Percentiles rank a stretch among this genome's conserved stretches.
Evolutionary conservation across 2,797 vertebrate genomes (phyloP).

Genomic region (Sternotherus odoratus): DNA sequence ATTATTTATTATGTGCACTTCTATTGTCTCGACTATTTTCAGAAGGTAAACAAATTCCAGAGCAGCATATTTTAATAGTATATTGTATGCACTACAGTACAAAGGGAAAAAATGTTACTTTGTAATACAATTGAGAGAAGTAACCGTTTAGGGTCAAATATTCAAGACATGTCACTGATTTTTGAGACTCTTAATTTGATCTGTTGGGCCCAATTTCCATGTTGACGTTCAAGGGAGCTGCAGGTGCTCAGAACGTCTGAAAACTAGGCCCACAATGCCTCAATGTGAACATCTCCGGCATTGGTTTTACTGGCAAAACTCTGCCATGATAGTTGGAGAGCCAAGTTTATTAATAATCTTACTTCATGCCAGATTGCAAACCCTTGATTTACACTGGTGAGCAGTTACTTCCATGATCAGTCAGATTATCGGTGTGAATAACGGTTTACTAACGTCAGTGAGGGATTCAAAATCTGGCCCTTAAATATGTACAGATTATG

Average conservation of each 20-base stretch:
- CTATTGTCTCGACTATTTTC: neutral
- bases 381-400: neutral
- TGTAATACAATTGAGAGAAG: neutral
- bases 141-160: neutral
- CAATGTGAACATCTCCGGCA: neutral
- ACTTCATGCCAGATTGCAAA: neutral
- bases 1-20: neutral
- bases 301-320: neutral
- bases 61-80: neutral
- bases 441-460: neutral
- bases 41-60: neutral
- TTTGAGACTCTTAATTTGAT: neutral
- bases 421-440: neutral
- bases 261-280: neutral
- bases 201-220: accelerated
- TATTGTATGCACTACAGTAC: neutral
- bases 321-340: neutral
- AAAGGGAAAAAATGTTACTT: slow-evolving; percentile 1
- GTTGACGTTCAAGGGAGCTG: neutral
- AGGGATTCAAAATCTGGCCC: too few relatives aligned
- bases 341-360: neutral
- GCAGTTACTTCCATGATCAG: neutral
- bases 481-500: neutral
- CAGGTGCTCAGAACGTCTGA: neutral
- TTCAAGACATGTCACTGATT: neutral